A percentile compares a stretch with the other conserved stretches of the same genome.
phyloP scores from a whole-genome alignment of 2,797 vertebrate species.

The Catostomus latipinnis region DNA sequence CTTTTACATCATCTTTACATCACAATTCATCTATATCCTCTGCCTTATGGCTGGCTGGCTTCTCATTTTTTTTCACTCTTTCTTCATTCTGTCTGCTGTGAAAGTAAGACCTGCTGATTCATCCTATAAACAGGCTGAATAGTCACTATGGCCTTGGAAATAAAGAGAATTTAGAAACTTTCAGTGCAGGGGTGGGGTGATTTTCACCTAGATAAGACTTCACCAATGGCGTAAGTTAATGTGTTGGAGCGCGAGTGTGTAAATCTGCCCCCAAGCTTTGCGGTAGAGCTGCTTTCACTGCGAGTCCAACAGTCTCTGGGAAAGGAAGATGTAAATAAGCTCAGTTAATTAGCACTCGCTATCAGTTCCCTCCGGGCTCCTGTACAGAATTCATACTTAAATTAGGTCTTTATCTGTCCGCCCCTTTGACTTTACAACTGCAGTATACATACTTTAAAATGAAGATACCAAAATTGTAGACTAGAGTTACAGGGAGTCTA shows the following conservation, averaged over 20 bases:
- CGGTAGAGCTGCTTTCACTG: conserved; percentile 18
- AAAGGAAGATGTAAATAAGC: conserved; percentile 48
- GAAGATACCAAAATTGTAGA: not conserved
- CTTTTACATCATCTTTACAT: conserved; percentile 41
- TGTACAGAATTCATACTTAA: conserved; percentile 25
- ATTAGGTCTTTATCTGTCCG: conserved; percentile 15
- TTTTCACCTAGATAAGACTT: conserved; percentile 28
- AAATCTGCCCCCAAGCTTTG: conserved; percentile 17
- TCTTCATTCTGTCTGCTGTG: conserved; percentile 24
- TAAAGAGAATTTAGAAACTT: not conserved
- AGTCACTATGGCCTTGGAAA: conserved; percentile 5
- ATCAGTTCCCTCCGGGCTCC: conserved; percentile 42
- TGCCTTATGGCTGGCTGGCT: not conserved
- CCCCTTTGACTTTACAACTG: no score
- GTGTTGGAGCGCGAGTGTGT: not conserved
- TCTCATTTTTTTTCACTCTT: conserved; percentile 7
- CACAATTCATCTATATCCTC: conserved; percentile 5
- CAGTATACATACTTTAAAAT: no score
- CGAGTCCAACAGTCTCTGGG: conserved; percentile 32
- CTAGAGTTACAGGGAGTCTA: no score
- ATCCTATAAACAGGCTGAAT: conserved; percentile 25
- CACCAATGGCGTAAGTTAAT: conserved; percentile 13
- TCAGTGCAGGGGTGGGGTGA: conserved; percentile 2
- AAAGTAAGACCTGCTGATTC: conserved; percentile 15
- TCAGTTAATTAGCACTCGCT: conserved; percentile 45